These are phyloP conservation scores for Synchiropus splendidus DNA, from an alignment of 2,113 vertebrate genomes.

Conservation along the genomic window DNA sequence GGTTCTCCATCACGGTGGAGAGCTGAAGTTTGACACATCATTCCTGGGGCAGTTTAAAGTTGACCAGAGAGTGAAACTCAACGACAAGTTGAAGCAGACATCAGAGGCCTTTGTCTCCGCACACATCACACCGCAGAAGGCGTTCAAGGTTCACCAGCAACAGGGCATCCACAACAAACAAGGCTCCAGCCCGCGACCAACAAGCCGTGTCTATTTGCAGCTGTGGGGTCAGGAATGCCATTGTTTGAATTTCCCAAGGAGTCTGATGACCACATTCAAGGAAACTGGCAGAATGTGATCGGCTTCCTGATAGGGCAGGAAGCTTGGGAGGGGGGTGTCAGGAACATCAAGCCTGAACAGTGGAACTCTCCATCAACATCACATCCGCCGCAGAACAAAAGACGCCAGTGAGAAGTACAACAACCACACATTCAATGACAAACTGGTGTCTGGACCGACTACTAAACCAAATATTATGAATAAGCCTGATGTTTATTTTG, in stretches of 20 bases:
- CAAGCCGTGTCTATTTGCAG: slow-evolving; percentile 45
- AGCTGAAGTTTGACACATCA: too few species aligned
- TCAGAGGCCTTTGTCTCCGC: background rate
- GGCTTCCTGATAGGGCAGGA: slow-evolving; percentile 54
- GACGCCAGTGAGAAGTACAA: background rate
- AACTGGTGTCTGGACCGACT: too few species aligned
- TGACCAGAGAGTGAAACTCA: too few species aligned
- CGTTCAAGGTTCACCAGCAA: background rate
- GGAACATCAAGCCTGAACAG: slow-evolving; percentile 20
- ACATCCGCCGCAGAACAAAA: slow-evolving; percentile 34
- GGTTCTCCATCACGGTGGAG: too few species aligned
- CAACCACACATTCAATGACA: background rate
- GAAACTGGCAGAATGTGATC: slow-evolving; percentile 33
- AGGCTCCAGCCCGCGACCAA: slow-evolving; percentile 7
- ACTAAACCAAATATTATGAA: too few species aligned
- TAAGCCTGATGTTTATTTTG: too few species aligned
- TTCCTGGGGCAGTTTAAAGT: too few species aligned
- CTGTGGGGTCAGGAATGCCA: slow-evolving; percentile 40
- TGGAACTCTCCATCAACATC: slow-evolving; percentile 9
- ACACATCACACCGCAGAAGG: background rate
- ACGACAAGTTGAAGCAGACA: too few species aligned
- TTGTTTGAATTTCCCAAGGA: slow-evolving; percentile 50
- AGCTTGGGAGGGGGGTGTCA: slow-evolving; percentile 23
- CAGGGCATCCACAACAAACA: slow-evolving; percentile 26
- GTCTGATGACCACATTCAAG: slow-evolving; percentile 38